Conservation (phyloP, 2,113 vertebrate genomes). For the Girardinichthys multiradiatus region DNA sequence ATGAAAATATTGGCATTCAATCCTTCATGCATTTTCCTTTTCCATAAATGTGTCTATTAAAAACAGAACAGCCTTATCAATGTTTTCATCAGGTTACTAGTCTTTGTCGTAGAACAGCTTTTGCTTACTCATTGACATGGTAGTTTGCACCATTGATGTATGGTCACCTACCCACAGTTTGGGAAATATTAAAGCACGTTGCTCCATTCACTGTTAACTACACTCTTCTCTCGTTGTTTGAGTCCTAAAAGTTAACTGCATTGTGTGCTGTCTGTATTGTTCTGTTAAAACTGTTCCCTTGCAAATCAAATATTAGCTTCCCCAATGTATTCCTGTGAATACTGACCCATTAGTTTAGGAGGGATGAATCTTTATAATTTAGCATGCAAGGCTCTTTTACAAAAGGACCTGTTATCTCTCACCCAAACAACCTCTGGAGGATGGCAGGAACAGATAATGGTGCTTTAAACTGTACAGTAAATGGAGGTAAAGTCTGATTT, state of each 20-base stretch:
- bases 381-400: neutral
- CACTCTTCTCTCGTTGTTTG: neutral
- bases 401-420: neutral
- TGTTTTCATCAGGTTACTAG: neutral
- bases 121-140: neutral
- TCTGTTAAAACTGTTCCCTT: neutral
- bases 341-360: neutral
- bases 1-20: too few species aligned
- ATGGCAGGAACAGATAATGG: neutral
- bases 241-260: neutral
- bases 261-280: neutral
- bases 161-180: neutral
- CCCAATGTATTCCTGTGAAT: neutral
- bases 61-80: neutral
- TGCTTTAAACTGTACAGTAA: neutral
- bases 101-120: too few species aligned
- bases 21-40: too few species aligned
- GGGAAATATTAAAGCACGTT: neutral
- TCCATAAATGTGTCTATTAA: too few species aligned
- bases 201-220: neutral
- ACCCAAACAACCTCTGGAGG: neutral
- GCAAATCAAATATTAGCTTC: neutral
- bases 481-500: neutral
- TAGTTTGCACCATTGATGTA: neutral
- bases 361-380: neutral